A percentile compares a stretch with the other conserved stretches of the same genome.
These are phyloP conservation scores for Setophaga kirtlandii DNA, from an alignment of 2,113 vertebrate genomes.

Conservation along the genomic window DNA sequence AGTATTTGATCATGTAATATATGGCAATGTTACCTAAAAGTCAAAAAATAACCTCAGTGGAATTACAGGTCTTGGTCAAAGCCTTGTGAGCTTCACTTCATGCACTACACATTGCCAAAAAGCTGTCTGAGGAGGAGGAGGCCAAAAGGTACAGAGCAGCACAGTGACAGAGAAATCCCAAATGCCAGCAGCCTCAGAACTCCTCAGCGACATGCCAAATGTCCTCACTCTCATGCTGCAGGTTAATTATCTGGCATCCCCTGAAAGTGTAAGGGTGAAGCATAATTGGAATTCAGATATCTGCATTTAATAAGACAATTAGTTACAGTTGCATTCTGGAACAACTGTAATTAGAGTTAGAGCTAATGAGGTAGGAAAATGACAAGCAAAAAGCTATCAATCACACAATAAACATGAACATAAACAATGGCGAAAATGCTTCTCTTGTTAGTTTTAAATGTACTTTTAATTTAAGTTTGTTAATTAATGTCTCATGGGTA, in stretches of 20 bases:
- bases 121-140: not conserved
- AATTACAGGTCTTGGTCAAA: not conserved
- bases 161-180: not conserved
- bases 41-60: not conserved
- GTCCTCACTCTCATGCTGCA: not conserved
- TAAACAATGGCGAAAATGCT: conserved; percentile 25
- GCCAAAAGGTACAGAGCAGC: not conserved
- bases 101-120: not conserved
- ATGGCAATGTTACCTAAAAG: not conserved
- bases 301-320: conserved; percentile 31
- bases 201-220: not conserved
- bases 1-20: not conserved
- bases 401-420: not conserved
- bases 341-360: conserved; percentile 34
- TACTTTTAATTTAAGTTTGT: conserved; percentile 20
- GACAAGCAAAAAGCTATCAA: conserved; percentile 41
- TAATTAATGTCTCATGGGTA: conserved; percentile 6
- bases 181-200: not conserved
- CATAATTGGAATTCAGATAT: conserved; percentile 15
- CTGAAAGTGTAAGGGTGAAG: not conserved
- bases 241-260: conserved; percentile 5
- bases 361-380: conserved; percentile 19
- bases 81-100: not conserved
- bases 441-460: conserved; percentile 27
- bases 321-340: conserved; percentile 21